phyloP scores from a whole-genome alignment of 2,113 vertebrate genomes.

The Pachypanchax playfairii region DNA sequence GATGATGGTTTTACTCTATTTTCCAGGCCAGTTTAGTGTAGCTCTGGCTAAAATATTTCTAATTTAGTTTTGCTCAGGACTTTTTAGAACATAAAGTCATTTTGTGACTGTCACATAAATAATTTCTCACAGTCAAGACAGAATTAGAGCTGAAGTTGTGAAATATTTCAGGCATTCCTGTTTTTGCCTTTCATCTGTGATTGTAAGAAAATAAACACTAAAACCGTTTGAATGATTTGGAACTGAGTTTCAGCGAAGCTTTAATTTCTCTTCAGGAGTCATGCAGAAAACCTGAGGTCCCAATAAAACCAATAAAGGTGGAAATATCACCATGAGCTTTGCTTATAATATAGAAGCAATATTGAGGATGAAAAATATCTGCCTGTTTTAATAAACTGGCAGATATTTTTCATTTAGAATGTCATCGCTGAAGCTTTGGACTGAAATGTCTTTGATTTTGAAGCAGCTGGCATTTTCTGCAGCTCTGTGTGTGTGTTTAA shows the following conservation, averaged over 20 bases:
- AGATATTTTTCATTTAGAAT: slow-evolving; percentile 5
- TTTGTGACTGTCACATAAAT: no score
- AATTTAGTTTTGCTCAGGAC: no score
- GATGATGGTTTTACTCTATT: no score
- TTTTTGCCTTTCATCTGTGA: no score
- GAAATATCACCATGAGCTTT: slow-evolving; percentile 50
- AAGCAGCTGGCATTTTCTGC: slow-evolving; percentile 27
- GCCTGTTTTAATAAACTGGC: slow-evolving; percentile 43
- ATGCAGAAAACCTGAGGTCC: slow-evolving; percentile 6
- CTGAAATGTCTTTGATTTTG: slow-evolving; percentile 23
- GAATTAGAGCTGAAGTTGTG: no score
- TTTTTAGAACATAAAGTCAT: no score
- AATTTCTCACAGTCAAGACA: no score
- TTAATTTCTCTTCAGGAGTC: slow-evolving; percentile 37
- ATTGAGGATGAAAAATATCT: slow-evolving; percentile 31
- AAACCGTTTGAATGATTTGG: no score
- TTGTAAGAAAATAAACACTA: no score
- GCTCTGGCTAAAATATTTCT: no score
- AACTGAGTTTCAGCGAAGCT: slow-evolving; percentile 23
- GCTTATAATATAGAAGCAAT: slow-evolving; percentile 21
- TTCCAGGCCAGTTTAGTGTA: no score
- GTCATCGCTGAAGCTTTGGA: not conserved
- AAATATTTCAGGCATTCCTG: no score
- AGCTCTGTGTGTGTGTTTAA: not conserved
- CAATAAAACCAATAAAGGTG: slow-evolving; percentile 50